phyloP scores from a whole-genome alignment of 2,113 vertebrate genomes.

The Notothenia rossii region DNA sequence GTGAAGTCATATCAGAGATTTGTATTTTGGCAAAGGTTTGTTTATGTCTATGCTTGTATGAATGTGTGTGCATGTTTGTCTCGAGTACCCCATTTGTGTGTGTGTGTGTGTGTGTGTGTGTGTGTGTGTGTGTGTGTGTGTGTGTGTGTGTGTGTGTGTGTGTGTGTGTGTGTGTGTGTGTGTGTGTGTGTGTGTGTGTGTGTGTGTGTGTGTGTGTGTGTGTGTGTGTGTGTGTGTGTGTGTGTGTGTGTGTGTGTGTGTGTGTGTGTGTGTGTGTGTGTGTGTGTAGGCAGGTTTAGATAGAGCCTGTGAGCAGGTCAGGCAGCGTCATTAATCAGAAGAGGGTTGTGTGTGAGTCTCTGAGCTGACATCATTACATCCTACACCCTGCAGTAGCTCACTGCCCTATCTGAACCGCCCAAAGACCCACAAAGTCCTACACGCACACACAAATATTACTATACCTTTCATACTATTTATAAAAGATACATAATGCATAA shows the following conservation, averaged over 20 bases:
- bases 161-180: slow-evolving; percentile 70
- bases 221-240: slow-evolving; percentile 73
- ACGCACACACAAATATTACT: slow-evolving; percentile 23
- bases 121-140: slow-evolving; percentile 40
- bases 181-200: slow-evolving; percentile 73
- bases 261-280: slow-evolving; percentile 11
- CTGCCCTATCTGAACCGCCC: slow-evolving; percentile 84
- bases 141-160: no score
- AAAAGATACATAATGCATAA: slow-evolving; percentile 46
- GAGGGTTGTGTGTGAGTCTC: slow-evolving; percentile 73
- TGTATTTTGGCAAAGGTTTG: slow-evolving; percentile 35
- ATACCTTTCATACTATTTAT: slow-evolving; percentile 42
- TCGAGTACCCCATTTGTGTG: slow-evolving; percentile 11
- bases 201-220: slow-evolving; percentile 40
- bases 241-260: slow-evolving; percentile 19
- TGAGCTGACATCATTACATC: slow-evolving; percentile 97
- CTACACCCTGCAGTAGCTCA: slow-evolving; percentile 92
- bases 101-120: slow-evolving; percentile 71
- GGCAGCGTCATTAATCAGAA: slow-evolving; percentile 94
- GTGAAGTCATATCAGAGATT: slow-evolving; percentile 50
- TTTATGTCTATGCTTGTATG: slow-evolving; percentile 33
- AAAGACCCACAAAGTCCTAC: slow-evolving; percentile 43
- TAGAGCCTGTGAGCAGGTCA: slow-evolving; percentile 91
- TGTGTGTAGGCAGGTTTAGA: slow-evolving; percentile 89
- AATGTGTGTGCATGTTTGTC: slow-evolving; percentile 51